Evolutionary conservation across 2,113 vertebrate species (phyloP), one percentile per base, ranked within the genome.

Genomic region (Triplophysa tibetana): DNA sequence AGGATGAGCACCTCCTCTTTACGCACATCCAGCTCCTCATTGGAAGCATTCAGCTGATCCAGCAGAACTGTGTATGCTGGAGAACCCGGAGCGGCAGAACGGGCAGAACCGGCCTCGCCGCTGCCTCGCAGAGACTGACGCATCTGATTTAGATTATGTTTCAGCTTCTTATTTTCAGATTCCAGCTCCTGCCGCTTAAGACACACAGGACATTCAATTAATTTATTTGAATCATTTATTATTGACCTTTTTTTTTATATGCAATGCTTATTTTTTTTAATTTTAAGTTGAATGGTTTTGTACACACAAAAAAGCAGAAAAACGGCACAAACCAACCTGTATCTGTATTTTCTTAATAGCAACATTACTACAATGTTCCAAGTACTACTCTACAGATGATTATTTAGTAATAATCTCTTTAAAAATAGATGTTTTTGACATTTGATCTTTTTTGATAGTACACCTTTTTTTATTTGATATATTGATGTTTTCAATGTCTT

Each of bases 1-100:
- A 99, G 89, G 85, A 99, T 97, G 56, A 99, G 95, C 81, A 99
- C 97, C 84, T 99, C 98, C 69, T 99, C 98, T 86, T 98, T 99
- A 48, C 98, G 96, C 0, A 99, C 97, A 24, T 99, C 96, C 0
- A 99, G 93, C 88, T 99, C 97, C 62, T 99, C 97, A 1, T 94
- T 98, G 69, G 97, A 94, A 0, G 96, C 88, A 45, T 94, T 95
- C 83, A 99, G 90, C 88, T 99, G 97, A 2, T 98, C 96, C 89
- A 99, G 91, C 10, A 99, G 94, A 50, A 98, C 96, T 50, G 94
- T 93, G 87, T 99, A 99, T 0, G 96, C 95, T 0, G 96, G 95
- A 0, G 94, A 95, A 0, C 97, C 96, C 0, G 95, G 95, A 2
- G 95, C 95, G 0, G 94, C 94, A 7, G 94, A 88, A 10, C 90